phyloP scores from a whole-genome alignment of 2,113 vertebrate genomes.

The Nycticryphes semicollaris region DNA sequence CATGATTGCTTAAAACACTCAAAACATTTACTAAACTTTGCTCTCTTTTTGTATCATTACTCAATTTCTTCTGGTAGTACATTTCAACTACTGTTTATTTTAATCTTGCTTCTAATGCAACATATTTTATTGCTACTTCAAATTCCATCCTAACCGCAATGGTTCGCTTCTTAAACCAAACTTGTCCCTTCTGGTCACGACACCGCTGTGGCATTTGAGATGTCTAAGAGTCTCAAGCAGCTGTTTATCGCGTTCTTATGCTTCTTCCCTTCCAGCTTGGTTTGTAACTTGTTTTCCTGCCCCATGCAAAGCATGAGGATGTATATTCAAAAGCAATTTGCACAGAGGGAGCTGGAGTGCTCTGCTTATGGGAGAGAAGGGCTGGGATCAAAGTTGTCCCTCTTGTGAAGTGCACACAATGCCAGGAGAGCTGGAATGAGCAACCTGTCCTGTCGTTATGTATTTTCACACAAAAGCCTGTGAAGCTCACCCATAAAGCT shows the following conservation, averaged over 20 bases:
- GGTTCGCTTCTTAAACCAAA: not conserved
- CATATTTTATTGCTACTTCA: not conserved
- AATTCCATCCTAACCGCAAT: not conserved
- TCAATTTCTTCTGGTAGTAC: not conserved
- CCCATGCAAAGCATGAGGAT: not conserved
- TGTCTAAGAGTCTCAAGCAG: not conserved
- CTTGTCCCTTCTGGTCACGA: not conserved
- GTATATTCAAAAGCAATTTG: not conserved
- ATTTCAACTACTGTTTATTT: constrained; percentile 3
- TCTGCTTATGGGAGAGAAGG: not conserved
- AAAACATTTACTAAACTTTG: not conserved
- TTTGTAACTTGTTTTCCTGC: not conserved
- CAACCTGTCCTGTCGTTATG: fast-evolving
- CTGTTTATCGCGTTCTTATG: not conserved
- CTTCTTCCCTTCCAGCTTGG: not conserved
- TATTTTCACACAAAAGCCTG: not conserved
- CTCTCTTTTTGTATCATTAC: not conserved
- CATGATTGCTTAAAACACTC: not conserved
- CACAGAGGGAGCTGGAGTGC: not conserved
- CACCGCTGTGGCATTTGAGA: not conserved
- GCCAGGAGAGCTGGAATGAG: not conserved
- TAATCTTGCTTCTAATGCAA: not conserved
- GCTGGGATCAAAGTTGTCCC: not conserved
- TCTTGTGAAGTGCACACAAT: fast-evolving
- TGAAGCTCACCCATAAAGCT: too few relatives aligned